These are phyloP conservation scores for Xerus inauris DNA, from an alignment of 2,113 vertebrate species.

Conservation along the genomic window DNA sequence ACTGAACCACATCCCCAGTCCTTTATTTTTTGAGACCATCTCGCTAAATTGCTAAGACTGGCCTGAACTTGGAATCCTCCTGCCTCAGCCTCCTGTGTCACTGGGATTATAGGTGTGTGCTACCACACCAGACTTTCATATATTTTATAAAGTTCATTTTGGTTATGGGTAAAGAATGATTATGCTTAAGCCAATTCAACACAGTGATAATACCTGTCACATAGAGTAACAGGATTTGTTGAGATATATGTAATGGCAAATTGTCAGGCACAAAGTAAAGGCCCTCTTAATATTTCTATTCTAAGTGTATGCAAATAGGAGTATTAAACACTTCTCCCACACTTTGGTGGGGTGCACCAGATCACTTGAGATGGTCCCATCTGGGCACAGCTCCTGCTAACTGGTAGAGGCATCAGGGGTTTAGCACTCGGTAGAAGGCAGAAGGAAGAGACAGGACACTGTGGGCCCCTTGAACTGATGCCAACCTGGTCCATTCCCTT, in stretches of 20 bases:
- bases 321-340: neutral
- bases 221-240: neutral
- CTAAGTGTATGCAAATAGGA: neutral
- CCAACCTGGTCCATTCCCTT: neutral
- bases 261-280: neutral
- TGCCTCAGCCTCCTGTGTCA: no score
- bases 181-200: neutral
- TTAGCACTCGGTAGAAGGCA: neutral
- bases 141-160: neutral
- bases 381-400: neutral
- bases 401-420: no score
- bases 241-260: neutral
- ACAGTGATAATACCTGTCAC: neutral
- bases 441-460: neutral
- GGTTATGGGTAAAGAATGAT: neutral
- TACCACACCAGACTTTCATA: neutral
- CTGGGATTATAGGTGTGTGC: no score
- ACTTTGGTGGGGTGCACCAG: neutral
- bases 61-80: no score
- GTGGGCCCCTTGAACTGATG: neutral
- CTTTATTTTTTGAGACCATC: no score
- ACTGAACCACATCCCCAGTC: no score
- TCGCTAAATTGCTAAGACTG: no score
- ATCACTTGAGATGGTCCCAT: neutral
- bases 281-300: neutral